phyloP scores from a whole-genome alignment of 2,888 invertebrate species.

The Orthosia gothica region DNA sequence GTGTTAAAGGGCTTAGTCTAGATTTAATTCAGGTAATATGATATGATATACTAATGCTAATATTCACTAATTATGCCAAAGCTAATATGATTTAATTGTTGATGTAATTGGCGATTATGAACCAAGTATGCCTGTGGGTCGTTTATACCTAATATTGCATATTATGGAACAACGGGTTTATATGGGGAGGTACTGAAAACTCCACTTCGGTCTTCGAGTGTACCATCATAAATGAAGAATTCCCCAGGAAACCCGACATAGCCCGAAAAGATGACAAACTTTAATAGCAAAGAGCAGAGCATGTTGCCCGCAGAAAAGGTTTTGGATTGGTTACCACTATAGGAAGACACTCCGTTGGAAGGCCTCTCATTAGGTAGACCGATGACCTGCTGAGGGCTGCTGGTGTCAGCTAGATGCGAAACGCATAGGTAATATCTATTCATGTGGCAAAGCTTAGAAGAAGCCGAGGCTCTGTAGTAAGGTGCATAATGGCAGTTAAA shows the following conservation, averaged over 20 bases:
- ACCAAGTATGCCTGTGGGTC: neutral
- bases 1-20: constrained; percentile 71
- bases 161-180: too few relatives aligned
- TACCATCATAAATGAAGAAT: neutral
- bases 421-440: too few relatives aligned
- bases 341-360: neutral
- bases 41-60: constrained; percentile 34
- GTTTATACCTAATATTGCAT: neutral
- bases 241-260: too few relatives aligned
- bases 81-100: constrained; percentile 25
- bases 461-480: too few relatives aligned
- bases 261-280: too few relatives aligned
- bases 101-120: constrained; percentile 10
- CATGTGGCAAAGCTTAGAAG: too few relatives aligned
- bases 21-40: constrained; percentile 67
- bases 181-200: too few relatives aligned
- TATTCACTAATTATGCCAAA: constrained; percentile 34
- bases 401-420: too few relatives aligned
- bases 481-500: neutral
- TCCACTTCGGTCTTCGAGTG: neutral
- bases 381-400: neutral
- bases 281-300: neutral
- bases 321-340: neutral
- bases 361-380: neutral
- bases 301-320: neutral